Base-by-base conservation (phyloP, 2,888 invertebrate genomes). In the Trimorus sp. region DNA sequence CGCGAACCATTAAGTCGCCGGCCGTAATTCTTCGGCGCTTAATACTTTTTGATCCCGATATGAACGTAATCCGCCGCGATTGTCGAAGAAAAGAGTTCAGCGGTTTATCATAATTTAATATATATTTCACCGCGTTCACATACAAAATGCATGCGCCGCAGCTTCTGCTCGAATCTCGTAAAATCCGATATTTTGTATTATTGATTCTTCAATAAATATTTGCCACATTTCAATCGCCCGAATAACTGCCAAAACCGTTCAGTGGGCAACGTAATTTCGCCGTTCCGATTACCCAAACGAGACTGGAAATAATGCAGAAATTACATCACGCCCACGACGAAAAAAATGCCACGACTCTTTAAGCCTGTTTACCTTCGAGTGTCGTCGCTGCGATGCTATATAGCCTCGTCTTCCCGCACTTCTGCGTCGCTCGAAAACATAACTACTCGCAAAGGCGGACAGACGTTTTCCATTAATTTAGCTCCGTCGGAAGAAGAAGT, bases 91-190 rank as follows among this genome's bases (percentile, higher is more conserved):
- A 66, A 53, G 56, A 66, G 49, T 60, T 75, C 66, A 65, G 65
- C 63, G 75, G 74, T 74, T 75, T 75, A 75, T 62, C 74, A 75
- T 75, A 75, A 75, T 75, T 66, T 66, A 75, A 75, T 66, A 75
- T 66, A 66, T 59, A 66, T 66, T 75, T 66, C 54, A 66, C 66
- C 59, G n/a, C 54, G 74, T 66, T 75, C 66, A 26, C 53, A 59
- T 66, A 14, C 74, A 75, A 51, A 65, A 74, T 65, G 40, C 51
- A 65, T 74, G 48, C 16, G 7, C 6, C 26, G 48, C 65, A 58
- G 54, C 49, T 45, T 54, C 26, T 26, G 65, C 51, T 51, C 16
- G 66, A 12, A 51, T 66, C 66, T 59, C 53, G 40, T 66, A 60
- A 66, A 75, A 59, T 51, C 51, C 9, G 56, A 51, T 75, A 75